A percentile compares a stretch with the other conserved stretches of the same genome.
Conservation (phyloP, 2,113 vertebrate genomes). For the Aspidoscelis tigris region DNA sequence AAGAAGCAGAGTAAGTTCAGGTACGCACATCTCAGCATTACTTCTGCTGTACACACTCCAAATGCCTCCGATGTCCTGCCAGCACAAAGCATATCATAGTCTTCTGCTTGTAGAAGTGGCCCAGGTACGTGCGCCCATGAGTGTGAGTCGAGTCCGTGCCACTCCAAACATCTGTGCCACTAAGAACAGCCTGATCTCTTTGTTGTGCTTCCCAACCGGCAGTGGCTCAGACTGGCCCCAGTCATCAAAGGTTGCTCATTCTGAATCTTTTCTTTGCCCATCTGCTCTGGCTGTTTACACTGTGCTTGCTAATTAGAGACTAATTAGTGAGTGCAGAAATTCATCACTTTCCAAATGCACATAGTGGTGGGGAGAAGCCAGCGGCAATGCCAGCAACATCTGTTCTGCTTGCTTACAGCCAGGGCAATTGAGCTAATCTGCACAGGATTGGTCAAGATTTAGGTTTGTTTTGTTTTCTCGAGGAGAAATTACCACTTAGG, state of each 20-base stretch:
- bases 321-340: constrained; percentile 90
- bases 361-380: constrained; percentile 59
- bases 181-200: background rate
- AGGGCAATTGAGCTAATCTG: rapidly evolving
- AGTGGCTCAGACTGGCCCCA: constrained; percentile 1
- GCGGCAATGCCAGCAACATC: constrained; percentile 64
- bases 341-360: constrained; percentile 80
- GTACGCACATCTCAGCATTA: background rate
- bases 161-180: background rate
- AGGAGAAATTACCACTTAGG: background rate
- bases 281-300: constrained; percentile 92
- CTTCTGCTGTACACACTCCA: background rate
- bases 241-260: constrained; percentile 77
- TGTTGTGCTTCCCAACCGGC: background rate
- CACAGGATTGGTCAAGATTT: rapidly evolving
- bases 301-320: constrained; percentile 88
- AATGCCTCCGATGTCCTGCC: background rate
- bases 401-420: constrained; percentile 64
- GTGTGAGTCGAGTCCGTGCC: background rate
- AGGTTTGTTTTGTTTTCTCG: background rate
- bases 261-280: constrained; percentile 83
- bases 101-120: background rate
- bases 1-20: background rate
- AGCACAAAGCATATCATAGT: background rate
- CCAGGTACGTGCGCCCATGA: background rate